Percentiles rank a stretch among this genome's conserved stretches.
phyloP scores from a whole-genome alignment of 2,888 invertebrate species.

The Deroplatys truncata region DNA sequence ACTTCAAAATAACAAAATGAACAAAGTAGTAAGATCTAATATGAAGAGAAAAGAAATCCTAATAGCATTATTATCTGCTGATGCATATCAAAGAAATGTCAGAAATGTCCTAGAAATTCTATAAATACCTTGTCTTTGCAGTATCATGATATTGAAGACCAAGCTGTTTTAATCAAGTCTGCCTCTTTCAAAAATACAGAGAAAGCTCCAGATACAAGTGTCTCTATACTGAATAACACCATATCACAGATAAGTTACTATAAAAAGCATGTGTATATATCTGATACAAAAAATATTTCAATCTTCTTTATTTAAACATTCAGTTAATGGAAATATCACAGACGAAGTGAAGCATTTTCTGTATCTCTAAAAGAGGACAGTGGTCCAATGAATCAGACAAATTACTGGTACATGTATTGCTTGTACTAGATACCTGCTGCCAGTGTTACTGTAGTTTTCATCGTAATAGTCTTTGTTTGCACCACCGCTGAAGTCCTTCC shows the following conservation, averaged over 20 bases:
- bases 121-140: background rate
- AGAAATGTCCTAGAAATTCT: no score
- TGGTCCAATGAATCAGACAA: background rate
- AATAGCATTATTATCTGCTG: no score
- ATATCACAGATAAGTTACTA: no score
- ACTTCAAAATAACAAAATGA: no score
- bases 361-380: background rate
- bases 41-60: no score
- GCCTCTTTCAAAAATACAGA: background rate
- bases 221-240: background rate
- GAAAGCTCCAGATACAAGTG: background rate
- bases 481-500: constrained; percentile 20
- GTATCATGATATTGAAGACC: background rate
- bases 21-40: no score
- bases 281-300: no score
- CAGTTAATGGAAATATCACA: no score
- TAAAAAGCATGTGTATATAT: no score
- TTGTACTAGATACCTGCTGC: constrained; percentile 3
- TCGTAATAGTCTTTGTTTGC: constrained; percentile 46
- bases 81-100: no score
- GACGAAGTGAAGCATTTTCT: background rate
- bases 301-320: no score
- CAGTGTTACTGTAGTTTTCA: constrained; percentile 43
- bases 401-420: background rate
- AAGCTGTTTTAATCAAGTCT: background rate